Evolutionary conservation across 2,888 invertebrate genomes (phyloP), one percentile per base, ranked within the genome.

Genomic region (Listrodromus nycthemerus): DNA sequence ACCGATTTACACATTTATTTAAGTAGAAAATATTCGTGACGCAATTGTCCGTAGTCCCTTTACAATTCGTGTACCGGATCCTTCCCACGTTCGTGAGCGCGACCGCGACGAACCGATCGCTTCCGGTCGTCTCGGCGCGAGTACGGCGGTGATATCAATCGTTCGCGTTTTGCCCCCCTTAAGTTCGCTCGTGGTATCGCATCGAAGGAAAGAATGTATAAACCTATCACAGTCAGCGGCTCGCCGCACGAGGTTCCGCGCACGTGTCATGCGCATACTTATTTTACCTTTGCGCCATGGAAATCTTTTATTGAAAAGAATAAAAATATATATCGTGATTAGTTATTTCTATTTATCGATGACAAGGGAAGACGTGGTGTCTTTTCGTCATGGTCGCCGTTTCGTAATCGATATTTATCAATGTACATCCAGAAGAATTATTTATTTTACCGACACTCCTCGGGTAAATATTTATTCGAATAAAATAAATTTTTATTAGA

Each of bases 181-280:
- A 74, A 69, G 65, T 76, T 82, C 55, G 52, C 74, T 76, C 76
- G 82, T 48, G 30, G 8, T 66, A 74, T 70, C 45, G 69, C 50
- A 70, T 88, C 88, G 84, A 87, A 88, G 85, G 85, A 89, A 89
- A 89, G 85, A 90, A 89, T 88, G 84, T 90, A 89, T 92, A 81
- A 87, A 84, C 89, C 90, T 93, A 93, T 93, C 93, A 93, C 93
- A 93, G 93, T 92, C 89, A 91, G 91, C 91, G 91, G 90, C 88
- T 83, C 80, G 85, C 88, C 88, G 87, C 87, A 87, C 76, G 86
- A 89, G 85, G 80, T 79, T 86, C 79, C 84, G 69, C 61, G 63
- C 77, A 78, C 77, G 63, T 21, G 70, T 66, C 33, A 65, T 48
- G 48, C 55, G 24, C 24, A 24, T 24, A 21, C 19, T 10, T 0